phyloP scores from a whole-genome alignment of 2,797 vertebrate genomes.

The Synaphobranchus kaupii region DNA sequence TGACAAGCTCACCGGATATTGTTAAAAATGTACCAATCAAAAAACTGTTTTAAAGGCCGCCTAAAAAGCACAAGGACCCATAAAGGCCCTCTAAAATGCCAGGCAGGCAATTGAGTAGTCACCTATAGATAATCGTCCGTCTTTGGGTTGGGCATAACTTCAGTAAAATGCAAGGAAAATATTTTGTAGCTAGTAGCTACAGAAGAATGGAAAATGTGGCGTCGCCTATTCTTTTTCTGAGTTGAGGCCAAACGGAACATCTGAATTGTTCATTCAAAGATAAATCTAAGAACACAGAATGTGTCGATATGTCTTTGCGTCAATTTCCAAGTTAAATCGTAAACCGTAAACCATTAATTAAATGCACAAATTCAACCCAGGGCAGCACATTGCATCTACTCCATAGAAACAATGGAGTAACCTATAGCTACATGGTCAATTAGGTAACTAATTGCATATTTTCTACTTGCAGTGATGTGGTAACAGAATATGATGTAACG shows the following conservation, averaged over 20 bases:
- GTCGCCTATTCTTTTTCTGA: background rate
- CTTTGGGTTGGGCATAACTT: background rate
- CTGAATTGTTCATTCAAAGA: background rate
- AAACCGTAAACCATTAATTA: background rate
- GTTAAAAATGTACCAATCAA: constrained; percentile 58
- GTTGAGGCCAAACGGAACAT: background rate
- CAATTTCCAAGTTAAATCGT: background rate
- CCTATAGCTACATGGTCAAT: no score
- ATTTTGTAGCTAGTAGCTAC: background rate
- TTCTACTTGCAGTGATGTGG: background rate
- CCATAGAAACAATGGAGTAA: background rate
- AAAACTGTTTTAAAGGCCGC: constrained; percentile 44
- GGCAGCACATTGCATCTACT: background rate
- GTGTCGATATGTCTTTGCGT: background rate
- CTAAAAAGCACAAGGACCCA: constrained; percentile 58
- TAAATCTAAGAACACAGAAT: background rate
- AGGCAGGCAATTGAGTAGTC: constrained; percentile 19
- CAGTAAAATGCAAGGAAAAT: background rate
- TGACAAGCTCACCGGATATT: constrained; percentile 43
- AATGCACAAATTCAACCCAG: background rate
- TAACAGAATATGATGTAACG: background rate
- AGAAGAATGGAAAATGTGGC: background rate
- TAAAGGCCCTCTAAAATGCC: constrained; percentile 33
- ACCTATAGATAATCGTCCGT: background rate
- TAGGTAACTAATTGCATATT: no score